phyloP scores from a whole-genome alignment of 1,140 invertebrate genomes.

The Coelopa frigida region DNA sequence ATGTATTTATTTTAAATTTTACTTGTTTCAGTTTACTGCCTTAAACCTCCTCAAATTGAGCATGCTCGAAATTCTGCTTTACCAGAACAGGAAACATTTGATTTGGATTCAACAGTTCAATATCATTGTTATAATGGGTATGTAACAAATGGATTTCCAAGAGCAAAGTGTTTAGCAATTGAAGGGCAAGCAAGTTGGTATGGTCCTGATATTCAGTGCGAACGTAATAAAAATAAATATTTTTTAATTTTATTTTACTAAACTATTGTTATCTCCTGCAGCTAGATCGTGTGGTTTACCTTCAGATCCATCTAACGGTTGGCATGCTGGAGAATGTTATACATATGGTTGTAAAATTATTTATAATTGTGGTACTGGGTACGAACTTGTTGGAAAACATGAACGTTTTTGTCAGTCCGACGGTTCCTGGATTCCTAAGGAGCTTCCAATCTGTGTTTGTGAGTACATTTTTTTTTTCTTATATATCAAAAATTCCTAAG shows the following conservation, averaged over 20 bases:
- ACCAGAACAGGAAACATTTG: slow-evolving; percentile 72
- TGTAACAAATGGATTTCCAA: slow-evolving; percentile 71
- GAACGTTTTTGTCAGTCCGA: slow-evolving; percentile 80
- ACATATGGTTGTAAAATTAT: slow-evolving; percentile 85
- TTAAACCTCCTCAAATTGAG: slow-evolving; percentile 75
- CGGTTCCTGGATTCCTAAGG: slow-evolving; percentile 81
- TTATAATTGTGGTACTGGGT: slow-evolving; percentile 88
- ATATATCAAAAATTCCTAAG: too few relatives aligned
- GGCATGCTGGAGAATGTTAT: slow-evolving; percentile 85
- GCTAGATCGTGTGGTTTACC: slow-evolving; percentile 81
- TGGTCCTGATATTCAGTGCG: slow-evolving; percentile 89
- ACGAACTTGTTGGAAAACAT: slow-evolving; percentile 77
- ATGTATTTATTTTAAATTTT: not conserved
- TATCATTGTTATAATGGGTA: slow-evolving; percentile 90
- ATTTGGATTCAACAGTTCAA: slow-evolving; percentile 74
- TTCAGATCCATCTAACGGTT: slow-evolving; percentile 80
- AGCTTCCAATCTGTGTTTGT: slow-evolving; percentile 83
- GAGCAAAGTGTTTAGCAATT: slow-evolving; percentile 85
- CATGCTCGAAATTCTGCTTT: slow-evolving; percentile 83
- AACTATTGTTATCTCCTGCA: slow-evolving; percentile 35
- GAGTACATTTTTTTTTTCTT: too few relatives aligned
- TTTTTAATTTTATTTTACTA: not conserved
- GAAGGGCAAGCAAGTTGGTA: slow-evolving; percentile 82
- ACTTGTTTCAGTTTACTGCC: slow-evolving; percentile 67
- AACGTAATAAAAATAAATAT: too few relatives aligned